Evolutionary conservation across 1,140 invertebrate species (phyloP), one percentile per base, ranked within the genome.

Genomic region (Drosophila lacteicornis): DNA sequence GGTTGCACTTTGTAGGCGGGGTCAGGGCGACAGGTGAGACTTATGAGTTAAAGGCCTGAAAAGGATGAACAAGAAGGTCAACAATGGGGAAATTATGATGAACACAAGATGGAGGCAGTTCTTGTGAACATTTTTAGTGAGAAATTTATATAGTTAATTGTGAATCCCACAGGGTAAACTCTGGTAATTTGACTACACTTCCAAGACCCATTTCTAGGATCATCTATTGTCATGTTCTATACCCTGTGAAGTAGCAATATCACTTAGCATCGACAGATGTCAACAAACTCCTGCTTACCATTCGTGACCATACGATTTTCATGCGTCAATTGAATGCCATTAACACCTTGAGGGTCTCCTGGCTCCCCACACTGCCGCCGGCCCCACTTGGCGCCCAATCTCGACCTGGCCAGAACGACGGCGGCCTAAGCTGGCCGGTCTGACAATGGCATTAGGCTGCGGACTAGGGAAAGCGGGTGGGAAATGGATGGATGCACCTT

Each of bases 401-500:
- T 68, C 30, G 47, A 55, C 61, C 30, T 57, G 74, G 60, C 43
- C 40, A 49, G 55, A 43, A 42, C 59, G 59, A 63, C 53, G 50
- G 33, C 12, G 33, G 33, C 38, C 66, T 73, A 70, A 58, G 66
- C 69, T 33, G 33, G 38, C 30, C 2, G 38, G 43, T n/a, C 53
- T 36, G 65, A 59, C 69, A 69, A 73, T 73, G 69, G 53, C 53
- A 59, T 65, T 42, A 27, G 60, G 22, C 45, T 50, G 59, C 42
- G 67, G 47, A 19, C 19, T 30, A 22, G 13, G 51, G 33, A 43
- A 61, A 38, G 60, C 40, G 40, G 77, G 45, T 75, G 66, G 70
- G 38, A 67, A 63, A 33, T 42, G 58, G 55, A 68, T 59, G 71
- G 62, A 70, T 83, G 83, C 84, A 88, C 84, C 83, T 82, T 77